phyloP scores from a whole-genome alignment of 2,888 invertebrate genomes.

The Andrena fulva region DNA sequence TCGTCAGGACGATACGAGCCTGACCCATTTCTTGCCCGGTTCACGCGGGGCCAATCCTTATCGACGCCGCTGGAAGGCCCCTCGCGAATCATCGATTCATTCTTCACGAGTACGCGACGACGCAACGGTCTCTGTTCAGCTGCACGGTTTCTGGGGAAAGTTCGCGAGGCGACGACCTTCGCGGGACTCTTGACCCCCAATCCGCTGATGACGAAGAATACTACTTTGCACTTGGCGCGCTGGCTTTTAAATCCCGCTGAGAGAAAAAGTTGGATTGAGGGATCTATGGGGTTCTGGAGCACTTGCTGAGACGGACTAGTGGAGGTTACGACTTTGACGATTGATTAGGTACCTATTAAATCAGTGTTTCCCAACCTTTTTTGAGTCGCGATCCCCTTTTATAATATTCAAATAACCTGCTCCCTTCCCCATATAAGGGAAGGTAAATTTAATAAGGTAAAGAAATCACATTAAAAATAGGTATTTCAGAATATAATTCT shows the following conservation, averaged over 20 bases:
- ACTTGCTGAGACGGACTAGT: not conserved
- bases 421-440: too few species aligned
- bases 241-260: not conserved
- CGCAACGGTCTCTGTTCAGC: not conserved
- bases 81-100: not conserved
- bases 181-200: conserved; percentile 43
- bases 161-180: conserved; percentile 33
- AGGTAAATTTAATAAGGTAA: too few species aligned
- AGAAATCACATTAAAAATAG: too few species aligned
- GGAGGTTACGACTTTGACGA: not conserved
- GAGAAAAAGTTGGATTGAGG: not conserved
- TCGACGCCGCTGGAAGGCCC: conserved; percentile 13
- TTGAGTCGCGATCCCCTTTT: too few species aligned
- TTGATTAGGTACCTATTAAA: too few species aligned
- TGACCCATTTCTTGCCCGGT: not conserved
- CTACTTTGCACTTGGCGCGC: not conserved
- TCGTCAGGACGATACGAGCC: conserved; percentile 70
- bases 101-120: not conserved
- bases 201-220: not conserved
- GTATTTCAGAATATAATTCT: too few species aligned
- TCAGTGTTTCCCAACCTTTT: too few species aligned
- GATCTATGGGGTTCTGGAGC: too few species aligned
- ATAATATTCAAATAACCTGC: too few species aligned
- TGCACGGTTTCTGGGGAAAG: conserved; percentile 35
- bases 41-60: conserved; percentile 21